Evolutionary conservation across 2,797 vertebrate species (phyloP).

Genomic region (Oreortyx pictus): DNA sequence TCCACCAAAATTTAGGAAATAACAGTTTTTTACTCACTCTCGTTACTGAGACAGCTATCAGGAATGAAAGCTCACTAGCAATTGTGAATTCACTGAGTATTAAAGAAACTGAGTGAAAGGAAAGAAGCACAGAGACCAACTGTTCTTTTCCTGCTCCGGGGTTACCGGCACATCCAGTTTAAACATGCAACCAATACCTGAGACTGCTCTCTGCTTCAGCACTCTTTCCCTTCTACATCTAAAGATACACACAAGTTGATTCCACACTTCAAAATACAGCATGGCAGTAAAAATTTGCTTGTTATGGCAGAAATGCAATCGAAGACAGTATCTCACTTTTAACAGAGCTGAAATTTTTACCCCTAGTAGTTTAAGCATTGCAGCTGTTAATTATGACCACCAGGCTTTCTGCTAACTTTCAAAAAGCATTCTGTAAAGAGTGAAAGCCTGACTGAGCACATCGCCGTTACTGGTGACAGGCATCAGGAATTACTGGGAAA

Average conservation of each 20-base stretch:
- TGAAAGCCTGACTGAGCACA: background rate
- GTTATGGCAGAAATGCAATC: background rate
- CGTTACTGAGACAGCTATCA: background rate
- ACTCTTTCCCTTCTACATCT: background rate
- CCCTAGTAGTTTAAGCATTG: background rate
- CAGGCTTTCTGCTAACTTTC: background rate
- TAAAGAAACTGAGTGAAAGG: background rate
- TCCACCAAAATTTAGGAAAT: background rate
- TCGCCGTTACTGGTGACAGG: background rate
- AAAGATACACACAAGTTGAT: background rate
- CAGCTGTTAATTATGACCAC: background rate
- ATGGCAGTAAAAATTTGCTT: background rate
- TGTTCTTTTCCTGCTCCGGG: background rate
- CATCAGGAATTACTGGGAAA: background rate
- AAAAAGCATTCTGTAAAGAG: background rate
- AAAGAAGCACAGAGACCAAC: background rate
- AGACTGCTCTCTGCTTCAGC: no score
- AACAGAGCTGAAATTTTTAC: background rate
- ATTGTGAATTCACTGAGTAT: background rate
- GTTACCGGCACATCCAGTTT: background rate
- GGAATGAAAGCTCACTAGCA: background rate
- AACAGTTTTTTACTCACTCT: background rate
- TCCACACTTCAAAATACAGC: background rate
- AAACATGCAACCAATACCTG: background rate
- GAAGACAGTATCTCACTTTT: background rate